Percentiles rank a stretch among this genome's conserved stretches.
Conservation (phyloP, 64 coral and sea anemone species). For the Montipora capricornis region DNA sequence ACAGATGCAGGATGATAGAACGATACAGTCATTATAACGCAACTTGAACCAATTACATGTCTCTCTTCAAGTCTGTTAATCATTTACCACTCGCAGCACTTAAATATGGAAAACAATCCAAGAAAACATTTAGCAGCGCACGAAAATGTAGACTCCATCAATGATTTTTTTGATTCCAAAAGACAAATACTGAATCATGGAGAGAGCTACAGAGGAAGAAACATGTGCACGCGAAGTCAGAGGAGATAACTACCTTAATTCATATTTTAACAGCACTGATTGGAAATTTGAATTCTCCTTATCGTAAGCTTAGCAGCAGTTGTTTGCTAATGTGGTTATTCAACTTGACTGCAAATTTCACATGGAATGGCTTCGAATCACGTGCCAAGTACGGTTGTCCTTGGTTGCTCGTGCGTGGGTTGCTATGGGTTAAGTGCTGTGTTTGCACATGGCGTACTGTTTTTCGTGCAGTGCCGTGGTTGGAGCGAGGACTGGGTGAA, state of each 20-base stretch:
- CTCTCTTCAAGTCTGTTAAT: neutral
- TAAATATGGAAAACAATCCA: neutral
- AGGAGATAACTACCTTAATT: conserved; percentile 12
- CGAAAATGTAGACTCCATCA: neutral
- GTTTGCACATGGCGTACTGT: conserved; percentile 28
- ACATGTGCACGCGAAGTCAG: neutral
- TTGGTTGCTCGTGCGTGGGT: conserved; percentile 22
- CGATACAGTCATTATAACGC: too few species aligned
- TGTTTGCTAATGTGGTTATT: conserved; percentile 57
- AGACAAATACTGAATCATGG: neutral
- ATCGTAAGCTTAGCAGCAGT: neutral
- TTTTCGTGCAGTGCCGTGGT: conserved; percentile 59
- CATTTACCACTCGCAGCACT: neutral
- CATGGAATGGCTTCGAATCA: conserved; percentile 51
- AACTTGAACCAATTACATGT: too few species aligned
- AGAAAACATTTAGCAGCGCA: neutral
- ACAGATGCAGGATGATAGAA: too few species aligned
- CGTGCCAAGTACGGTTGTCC: conserved; percentile 37
- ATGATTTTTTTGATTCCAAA: neutral
- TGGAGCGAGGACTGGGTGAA: conserved; percentile 12
- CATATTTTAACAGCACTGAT: conserved; percentile 44
- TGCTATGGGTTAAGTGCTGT: conserved; percentile 22
- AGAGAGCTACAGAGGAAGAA: neutral
- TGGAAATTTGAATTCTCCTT: too few species aligned
- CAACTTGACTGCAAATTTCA: conserved; percentile 6